phyloP scores from a whole-genome alignment of 2,113 vertebrate species.

The Dasyurus viverrinus region DNA sequence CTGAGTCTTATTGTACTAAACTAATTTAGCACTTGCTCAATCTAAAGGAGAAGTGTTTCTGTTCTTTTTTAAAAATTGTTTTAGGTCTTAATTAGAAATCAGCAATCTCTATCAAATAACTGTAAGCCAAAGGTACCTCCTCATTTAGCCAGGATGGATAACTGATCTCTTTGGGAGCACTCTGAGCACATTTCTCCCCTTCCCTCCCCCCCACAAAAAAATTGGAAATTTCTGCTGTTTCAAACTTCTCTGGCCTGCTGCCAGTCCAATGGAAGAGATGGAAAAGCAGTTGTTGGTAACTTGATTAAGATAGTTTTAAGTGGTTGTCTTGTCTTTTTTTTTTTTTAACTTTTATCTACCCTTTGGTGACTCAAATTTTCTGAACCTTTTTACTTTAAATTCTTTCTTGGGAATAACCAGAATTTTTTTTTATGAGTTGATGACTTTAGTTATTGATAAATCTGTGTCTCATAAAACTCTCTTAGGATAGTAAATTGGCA shows the following conservation, averaged over 20 bases:
- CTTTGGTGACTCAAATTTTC: background rate
- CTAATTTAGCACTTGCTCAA: background rate
- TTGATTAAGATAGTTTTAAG: background rate
- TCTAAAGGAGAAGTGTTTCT: background rate
- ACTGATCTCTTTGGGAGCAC: background rate
- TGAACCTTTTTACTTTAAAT: background rate
- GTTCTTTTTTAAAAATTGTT: slow-evolving; percentile 4
- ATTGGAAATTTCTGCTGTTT: background rate
- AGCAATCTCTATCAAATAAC: background rate
- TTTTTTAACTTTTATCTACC: background rate
- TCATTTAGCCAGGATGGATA: background rate
- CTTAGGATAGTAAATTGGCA: slow-evolving; percentile 15
- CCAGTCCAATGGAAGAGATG: background rate
- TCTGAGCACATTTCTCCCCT: background rate
- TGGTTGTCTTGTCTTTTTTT: background rate
- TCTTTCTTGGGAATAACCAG: background rate
- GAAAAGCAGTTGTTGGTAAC: background rate
- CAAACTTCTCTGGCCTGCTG: slow-evolving; percentile 19
- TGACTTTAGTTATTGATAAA: slow-evolving; percentile 18
- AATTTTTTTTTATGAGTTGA: slow-evolving; percentile 25
- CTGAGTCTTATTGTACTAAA: background rate
- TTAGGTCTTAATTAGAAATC: slow-evolving; percentile 9
- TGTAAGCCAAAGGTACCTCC: background rate
- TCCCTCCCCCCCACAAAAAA: no score
- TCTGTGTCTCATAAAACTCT: slow-evolving; percentile 6